phyloP scores from a whole-genome alignment of 2,797 vertebrate genomes.

The Epinephelus malabaricus region DNA sequence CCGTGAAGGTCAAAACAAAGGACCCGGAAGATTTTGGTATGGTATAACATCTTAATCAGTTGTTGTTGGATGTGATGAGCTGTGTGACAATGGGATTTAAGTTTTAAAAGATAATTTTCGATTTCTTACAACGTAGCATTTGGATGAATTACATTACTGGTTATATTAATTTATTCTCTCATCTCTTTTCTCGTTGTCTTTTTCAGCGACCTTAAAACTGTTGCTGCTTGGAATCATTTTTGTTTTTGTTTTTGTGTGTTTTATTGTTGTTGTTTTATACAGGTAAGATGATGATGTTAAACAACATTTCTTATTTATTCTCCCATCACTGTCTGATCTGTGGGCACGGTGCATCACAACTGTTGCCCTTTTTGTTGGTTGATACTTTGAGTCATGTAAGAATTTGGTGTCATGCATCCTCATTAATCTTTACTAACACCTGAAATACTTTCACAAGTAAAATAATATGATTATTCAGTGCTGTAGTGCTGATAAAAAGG shows the following conservation, averaged over 20 bases:
- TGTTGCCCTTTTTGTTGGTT: neutral
- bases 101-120: neutral
- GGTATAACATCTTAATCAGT: neutral
- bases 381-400: neutral
- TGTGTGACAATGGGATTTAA: neutral
- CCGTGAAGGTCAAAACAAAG: constrained; percentile 57
- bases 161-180: neutral
- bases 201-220: neutral
- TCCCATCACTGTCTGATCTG: neutral
- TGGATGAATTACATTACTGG: neutral
- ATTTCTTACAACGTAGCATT: neutral
- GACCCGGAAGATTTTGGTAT: constrained; percentile 26
- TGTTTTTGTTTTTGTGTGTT: fast-evolving
- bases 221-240: fast-evolving
- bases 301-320: neutral
- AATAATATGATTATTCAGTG: no score
- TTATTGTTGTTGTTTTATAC: fast-evolving
- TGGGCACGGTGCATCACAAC: no score
- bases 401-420: neutral
- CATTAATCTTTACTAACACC: neutral
- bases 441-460: neutral
- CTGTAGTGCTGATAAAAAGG: neutral
- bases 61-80: neutral
- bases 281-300: constrained; percentile 58
- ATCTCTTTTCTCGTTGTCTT: constrained; percentile 18